Conservation (phyloP, 1,140 invertebrate species). For the Panagrolaimus sp. region DNA sequence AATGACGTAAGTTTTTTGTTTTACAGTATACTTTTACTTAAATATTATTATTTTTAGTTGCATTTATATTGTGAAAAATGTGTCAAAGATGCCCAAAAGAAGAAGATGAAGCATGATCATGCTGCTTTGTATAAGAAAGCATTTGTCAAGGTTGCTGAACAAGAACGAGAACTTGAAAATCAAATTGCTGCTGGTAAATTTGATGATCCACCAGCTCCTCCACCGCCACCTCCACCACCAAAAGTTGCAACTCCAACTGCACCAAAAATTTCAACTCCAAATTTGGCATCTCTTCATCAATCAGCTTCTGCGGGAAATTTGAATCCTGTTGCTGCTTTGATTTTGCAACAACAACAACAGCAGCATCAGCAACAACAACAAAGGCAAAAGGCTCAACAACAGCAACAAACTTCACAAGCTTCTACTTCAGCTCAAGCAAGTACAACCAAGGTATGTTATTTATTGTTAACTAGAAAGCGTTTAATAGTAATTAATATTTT, state of each 20-base stretch:
- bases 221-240: slow-evolving; percentile 13
- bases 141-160: slow-evolving; percentile 91
- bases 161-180: slow-evolving; percentile 95
- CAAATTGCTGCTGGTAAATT: slow-evolving; percentile 65
- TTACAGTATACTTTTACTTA: too few relatives aligned
- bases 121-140: slow-evolving; percentile 92
- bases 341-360: slow-evolving; percentile 23
- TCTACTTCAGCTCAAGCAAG: too few relatives aligned
- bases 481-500: too few relatives aligned
- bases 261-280: too few relatives aligned
- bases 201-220: slow-evolving; percentile 30
- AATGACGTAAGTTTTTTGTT: not conserved
- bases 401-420: not conserved
- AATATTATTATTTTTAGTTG: slow-evolving; percentile 37
- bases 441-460: too few relatives aligned
- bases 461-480: too few relatives aligned
- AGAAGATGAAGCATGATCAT: slow-evolving; percentile 91
- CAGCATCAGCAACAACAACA: slow-evolving; percentile 22
- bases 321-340: slow-evolving; percentile 15
- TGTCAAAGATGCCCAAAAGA: slow-evolving; percentile 95
- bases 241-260: not conserved
- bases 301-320: slow-evolving; percentile 16
- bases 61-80: slow-evolving; percentile 94
- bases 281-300: too few relatives aligned
- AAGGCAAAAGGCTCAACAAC: slow-evolving; percentile 15